phyloP scores from a whole-genome alignment of 2,113 vertebrate genomes.

The Anguilla rostrata region DNA sequence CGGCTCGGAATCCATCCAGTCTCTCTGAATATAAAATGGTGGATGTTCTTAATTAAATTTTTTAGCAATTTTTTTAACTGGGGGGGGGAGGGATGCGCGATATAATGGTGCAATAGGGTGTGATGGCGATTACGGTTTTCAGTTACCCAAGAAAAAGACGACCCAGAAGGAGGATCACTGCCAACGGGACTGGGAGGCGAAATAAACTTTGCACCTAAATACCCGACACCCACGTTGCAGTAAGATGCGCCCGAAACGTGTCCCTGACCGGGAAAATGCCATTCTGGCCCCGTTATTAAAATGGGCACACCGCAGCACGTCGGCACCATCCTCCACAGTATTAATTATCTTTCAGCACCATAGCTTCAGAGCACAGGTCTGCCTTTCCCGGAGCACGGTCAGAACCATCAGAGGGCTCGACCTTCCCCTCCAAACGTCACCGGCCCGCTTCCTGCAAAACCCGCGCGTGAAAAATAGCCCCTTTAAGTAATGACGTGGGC shows the following conservation, averaged over 20 bases:
- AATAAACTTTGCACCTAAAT: neutral
- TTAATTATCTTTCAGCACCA: neutral
- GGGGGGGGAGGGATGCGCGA: too few species aligned
- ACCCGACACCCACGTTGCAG: neutral
- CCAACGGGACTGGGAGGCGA: neutral
- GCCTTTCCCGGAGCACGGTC: too few species aligned
- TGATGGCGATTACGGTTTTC: neutral
- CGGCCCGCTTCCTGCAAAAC: neutral
- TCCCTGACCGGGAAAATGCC: neutral
- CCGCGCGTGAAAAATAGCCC: neutral
- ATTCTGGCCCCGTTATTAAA: neutral
- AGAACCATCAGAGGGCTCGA: neutral
- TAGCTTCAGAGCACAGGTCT: neutral
- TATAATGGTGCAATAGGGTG: neutral
- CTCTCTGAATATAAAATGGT: neutral
- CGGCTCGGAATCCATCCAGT: neutral
- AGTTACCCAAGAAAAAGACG: neutral
- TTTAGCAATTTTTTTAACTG: neutral
- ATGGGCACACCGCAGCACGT: neutral
- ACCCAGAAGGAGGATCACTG: neutral
- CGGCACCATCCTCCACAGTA: neutral
- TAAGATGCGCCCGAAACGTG: neutral
- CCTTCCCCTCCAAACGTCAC: neutral
- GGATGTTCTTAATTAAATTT: neutral
- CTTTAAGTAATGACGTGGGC: neutral